Conservation (phyloP, 2,888 invertebrate genomes). For the Hemaris fuciformis region DNA sequence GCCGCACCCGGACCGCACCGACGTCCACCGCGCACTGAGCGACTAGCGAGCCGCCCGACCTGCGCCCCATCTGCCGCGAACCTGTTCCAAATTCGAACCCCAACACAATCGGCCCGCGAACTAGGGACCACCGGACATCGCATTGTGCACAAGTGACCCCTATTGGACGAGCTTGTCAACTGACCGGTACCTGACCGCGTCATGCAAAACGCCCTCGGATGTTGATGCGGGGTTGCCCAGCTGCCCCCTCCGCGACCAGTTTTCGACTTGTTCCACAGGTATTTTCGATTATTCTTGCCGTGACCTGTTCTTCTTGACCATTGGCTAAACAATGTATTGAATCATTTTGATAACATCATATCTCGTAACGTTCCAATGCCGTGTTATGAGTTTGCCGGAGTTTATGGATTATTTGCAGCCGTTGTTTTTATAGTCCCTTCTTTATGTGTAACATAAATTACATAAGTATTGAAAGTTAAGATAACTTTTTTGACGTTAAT, state of each 20-base stretch:
- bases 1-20: conserved; percentile 76
- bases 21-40: conserved; percentile 53
- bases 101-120: conserved; percentile 37
- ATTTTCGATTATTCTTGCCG: conserved; percentile 42
- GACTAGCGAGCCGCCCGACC: conserved; percentile 16
- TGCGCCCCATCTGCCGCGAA: conserved; percentile 32
- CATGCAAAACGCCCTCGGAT: conserved; percentile 71
- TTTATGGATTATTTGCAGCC: not conserved
- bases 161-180: conserved; percentile 55
- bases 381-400: not conserved
- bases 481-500: not conserved
- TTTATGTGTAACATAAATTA: not conserved
- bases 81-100: conserved; percentile 54
- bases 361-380: not conserved
- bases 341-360: conserved; percentile 41
- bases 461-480: not conserved
- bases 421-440: not conserved
- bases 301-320: conserved; percentile 42
- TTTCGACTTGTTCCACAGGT: conserved; percentile 69
- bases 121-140: conserved; percentile 59
- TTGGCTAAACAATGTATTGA: conserved; percentile 39
- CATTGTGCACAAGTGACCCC: conserved; percentile 73
- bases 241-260: conserved; percentile 64
- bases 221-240: conserved; percentile 67
- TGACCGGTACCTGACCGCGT: conserved; percentile 66